Conservation (phyloP, 1,140 invertebrate genomes). For the Lordiphosa stackelbergi region DNA sequence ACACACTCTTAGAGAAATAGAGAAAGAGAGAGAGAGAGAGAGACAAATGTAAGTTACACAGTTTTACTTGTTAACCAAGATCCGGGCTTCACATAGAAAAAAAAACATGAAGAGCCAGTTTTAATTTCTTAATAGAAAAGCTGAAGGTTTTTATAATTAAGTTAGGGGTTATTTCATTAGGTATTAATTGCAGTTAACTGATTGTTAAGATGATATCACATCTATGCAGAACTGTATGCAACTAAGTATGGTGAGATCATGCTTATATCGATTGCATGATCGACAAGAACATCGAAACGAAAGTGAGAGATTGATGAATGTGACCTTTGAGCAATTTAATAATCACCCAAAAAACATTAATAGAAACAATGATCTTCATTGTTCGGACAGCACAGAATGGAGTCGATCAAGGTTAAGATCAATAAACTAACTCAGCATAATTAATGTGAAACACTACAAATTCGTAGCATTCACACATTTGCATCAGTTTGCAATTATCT, state of each 20-base stretch:
- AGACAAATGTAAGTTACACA: conserved; percentile 18
- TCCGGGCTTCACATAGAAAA: conserved; percentile 21
- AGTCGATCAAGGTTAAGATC: conserved; percentile 31
- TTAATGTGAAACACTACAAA: conserved; percentile 37
- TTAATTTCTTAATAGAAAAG: conserved; percentile 40
- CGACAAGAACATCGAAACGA: conserved; percentile 37
- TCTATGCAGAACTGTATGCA: conserved; percentile 38
- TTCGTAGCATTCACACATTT: conserved; percentile 30
- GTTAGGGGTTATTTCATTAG: conserved; percentile 34
- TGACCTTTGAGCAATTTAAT: conserved; percentile 63
- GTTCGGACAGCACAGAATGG: conserved; percentile 38
- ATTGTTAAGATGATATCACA: conserved; percentile 46
- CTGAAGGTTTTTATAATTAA: too few species aligned
- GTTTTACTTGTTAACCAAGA: conserved; percentile 37
- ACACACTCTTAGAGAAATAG: conserved; percentile 13
- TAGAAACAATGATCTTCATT: conserved; percentile 59
- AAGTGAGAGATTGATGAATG: conserved; percentile 67
- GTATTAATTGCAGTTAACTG: conserved; percentile 22
- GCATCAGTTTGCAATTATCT: conserved; percentile 69
- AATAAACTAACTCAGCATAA: conserved; percentile 38
- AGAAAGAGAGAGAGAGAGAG: conserved; percentile 26
- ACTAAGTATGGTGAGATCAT: conserved; percentile 46
- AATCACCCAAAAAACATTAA: conserved; percentile 13
- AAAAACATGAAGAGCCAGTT: conserved; percentile 40
- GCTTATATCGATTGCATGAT: conserved; percentile 20